Conservation (phyloP, 2,888 invertebrate genomes). For the Hybos culiciformis region DNA sequence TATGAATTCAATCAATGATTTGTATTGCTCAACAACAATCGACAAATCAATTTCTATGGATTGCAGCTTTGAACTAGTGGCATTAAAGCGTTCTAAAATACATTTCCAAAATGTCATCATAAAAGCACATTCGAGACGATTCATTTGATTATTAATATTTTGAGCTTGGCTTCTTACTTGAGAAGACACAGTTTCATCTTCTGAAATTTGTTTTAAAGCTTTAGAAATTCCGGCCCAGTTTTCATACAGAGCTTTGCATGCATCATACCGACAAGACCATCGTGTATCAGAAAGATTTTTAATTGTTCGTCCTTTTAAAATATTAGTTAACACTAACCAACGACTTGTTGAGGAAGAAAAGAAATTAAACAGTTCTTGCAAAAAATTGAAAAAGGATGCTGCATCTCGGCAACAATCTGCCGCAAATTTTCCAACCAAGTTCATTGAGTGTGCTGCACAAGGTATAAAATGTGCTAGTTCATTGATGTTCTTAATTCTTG, state of each 20-base stretch:
- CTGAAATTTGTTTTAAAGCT: not conserved
- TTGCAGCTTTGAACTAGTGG: not conserved
- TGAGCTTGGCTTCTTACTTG: not conserved
- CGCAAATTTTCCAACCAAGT: not conserved
- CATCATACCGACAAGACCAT: not conserved
- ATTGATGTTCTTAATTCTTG: not conserved
- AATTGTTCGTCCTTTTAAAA: not conserved
- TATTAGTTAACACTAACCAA: not conserved
- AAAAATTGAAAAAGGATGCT: slow-evolving; percentile 1
- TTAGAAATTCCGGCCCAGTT: not conserved
- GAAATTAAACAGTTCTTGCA: not conserved
- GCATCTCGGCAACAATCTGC: slow-evolving; percentile 1
- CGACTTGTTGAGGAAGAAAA: slow-evolving; percentile 1
- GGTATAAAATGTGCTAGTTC: not conserved
- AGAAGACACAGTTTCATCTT: slow-evolving; percentile 1
- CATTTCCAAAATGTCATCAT: not conserved
- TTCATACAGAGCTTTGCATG: not conserved
- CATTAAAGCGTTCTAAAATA: not conserved
- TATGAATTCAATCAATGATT: not conserved
- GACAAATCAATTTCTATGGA: no score
- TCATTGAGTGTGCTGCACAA: not conserved
- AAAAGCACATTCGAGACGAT: not conserved
- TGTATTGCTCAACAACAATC: not conserved
- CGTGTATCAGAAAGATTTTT: not conserved
- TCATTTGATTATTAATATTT: not conserved